Conservation (phyloP, 2,797 vertebrate species). For the Gambusia yucatana region DNA sequence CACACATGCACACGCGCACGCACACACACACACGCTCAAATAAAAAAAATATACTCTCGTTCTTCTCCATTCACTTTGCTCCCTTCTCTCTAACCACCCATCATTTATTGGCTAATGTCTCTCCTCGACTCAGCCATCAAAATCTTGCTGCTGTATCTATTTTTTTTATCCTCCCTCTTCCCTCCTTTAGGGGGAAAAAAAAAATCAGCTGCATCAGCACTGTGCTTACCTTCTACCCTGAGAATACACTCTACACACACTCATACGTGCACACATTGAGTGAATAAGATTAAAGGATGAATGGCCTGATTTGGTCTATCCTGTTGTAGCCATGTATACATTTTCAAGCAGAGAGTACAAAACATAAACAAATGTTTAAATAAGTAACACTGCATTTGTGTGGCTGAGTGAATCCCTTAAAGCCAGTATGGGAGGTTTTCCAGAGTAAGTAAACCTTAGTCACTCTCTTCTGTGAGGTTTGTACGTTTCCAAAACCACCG, state of each 20-base stretch:
- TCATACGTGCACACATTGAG: slow-evolving; percentile 23
- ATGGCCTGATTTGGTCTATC: slow-evolving; percentile 73
- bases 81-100: slow-evolving; percentile 58
- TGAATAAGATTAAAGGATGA: slow-evolving; percentile 66
- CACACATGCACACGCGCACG: slow-evolving; percentile 27
- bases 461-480: slow-evolving; percentile 19
- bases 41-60: not conserved
- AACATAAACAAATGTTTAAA: slow-evolving; percentile 11
- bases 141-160: slow-evolving; percentile 75
- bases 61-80: slow-evolving; percentile 33
- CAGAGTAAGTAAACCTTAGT: slow-evolving; percentile 42
- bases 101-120: slow-evolving; percentile 80
- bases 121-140: slow-evolving; percentile 75
- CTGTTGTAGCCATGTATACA: slow-evolving; percentile 51
- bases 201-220: slow-evolving; percentile 79
- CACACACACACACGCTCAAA: slow-evolving; percentile 32
- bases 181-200: slow-evolving; percentile 43
- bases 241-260: slow-evolving; percentile 38
- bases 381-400: slow-evolving; percentile 7
- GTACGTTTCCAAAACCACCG: slow-evolving; percentile 11
- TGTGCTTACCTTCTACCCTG: slow-evolving; percentile 57
- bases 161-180: slow-evolving; percentile 31
- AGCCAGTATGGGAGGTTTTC: slow-evolving; percentile 29
- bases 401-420: slow-evolving; percentile 25
- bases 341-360: slow-evolving; percentile 17